Evolutionary conservation across 2,113 vertebrate genomes (phyloP).

Genomic region (Nothobranchius furzeri): DNA sequence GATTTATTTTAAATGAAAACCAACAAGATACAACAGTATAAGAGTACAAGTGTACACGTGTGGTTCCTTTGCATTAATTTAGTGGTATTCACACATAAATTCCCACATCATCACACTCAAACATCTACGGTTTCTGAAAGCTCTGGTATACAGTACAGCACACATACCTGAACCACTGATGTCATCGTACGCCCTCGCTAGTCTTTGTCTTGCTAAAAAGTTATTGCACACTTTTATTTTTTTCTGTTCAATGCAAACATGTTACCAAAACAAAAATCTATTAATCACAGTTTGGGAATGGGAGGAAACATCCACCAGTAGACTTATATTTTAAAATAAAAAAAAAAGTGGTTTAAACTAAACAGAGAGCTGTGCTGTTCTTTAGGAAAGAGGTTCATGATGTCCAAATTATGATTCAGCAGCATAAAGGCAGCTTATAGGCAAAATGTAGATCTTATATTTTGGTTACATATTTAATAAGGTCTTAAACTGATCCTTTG

Average conservation of each 20-base stretch:
- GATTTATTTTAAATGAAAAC: constrained; percentile 2
- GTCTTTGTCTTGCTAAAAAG: constrained; percentile 2
- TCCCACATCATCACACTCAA: constrained; percentile 26
- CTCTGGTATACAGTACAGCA: not conserved
- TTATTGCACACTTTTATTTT: constrained; percentile 9
- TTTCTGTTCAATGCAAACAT: constrained; percentile 4
- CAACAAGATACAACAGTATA: not conserved
- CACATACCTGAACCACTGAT: constrained; percentile 14
- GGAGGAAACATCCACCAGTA: not conserved
- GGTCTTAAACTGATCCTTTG: not conserved
- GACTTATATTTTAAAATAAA: not conserved
- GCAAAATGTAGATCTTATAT: not conserved
- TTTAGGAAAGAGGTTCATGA: not conserved
- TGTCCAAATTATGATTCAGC: not conserved
- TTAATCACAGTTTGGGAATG: constrained; percentile 42
- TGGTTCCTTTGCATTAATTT: constrained; percentile 15
- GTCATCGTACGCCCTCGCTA: constrained; percentile 21
- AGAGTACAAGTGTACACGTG: not conserved
- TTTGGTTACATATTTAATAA: not conserved
- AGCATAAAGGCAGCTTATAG: not conserved
- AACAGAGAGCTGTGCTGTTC: not conserved
- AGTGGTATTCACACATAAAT: not conserved
- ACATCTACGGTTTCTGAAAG: constrained; percentile 22
- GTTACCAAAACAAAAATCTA: constrained; percentile 33
- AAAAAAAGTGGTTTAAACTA: constrained; percentile 17